Conservation (phyloP, 2,797 vertebrate genomes). For the Danionella dracula region DNA sequence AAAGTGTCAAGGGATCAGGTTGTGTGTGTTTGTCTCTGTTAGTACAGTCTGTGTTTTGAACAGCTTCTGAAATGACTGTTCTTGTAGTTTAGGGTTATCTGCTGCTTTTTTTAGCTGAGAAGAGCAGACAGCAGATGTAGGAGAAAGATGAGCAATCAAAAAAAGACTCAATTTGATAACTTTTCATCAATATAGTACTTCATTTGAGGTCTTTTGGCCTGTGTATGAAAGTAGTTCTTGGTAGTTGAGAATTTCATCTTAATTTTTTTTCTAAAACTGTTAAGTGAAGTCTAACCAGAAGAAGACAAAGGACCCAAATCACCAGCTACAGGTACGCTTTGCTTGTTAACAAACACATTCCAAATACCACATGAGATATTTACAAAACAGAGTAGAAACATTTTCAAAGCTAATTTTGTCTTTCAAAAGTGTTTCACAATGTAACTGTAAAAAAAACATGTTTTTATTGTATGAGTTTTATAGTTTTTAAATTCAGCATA, state of each 20-base stretch:
- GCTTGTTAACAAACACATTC: not conserved
- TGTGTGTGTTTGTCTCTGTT: not conserved
- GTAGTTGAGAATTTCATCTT: too few relatives aligned
- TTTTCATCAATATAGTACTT: not conserved
- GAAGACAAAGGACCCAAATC: conserved; percentile 12
- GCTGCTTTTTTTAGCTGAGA: not conserved
- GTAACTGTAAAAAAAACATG: too few relatives aligned
- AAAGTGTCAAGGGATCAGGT: conserved; percentile 39
- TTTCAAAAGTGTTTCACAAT: too few relatives aligned
- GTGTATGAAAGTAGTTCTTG: not conserved
- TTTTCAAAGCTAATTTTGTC: too few relatives aligned
- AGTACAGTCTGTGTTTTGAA: not conserved
- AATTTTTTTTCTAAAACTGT: conserved; percentile 8
- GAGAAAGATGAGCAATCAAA: not conserved
- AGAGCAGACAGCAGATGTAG: conserved; percentile 36
- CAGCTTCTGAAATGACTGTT: not conserved
- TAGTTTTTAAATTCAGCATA: too few relatives aligned
- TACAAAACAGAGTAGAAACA: too few relatives aligned
- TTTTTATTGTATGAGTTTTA: too few relatives aligned
- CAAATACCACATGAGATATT: too few relatives aligned
- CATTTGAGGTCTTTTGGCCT: not conserved
- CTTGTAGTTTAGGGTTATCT: not conserved
- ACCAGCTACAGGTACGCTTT: not conserved
- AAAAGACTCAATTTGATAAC: too few relatives aligned
- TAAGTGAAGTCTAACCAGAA: conserved; percentile 38